Evolutionary conservation across 2,797 vertebrate species (phyloP).

Genomic region (Synaphobranchus kaupii): DNA sequence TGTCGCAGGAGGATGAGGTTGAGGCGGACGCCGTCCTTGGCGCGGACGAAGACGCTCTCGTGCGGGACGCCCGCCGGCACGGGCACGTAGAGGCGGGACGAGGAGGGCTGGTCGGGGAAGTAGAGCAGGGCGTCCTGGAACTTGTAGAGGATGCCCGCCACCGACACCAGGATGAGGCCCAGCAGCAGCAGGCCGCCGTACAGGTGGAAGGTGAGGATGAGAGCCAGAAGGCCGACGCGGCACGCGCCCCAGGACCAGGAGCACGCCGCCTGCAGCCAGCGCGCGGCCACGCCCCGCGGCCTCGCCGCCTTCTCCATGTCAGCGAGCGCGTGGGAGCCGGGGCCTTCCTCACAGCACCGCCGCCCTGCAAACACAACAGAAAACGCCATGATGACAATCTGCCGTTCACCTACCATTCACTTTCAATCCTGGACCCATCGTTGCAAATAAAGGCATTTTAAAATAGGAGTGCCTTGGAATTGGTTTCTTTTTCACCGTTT

Average conservation of each 20-base stretch:
- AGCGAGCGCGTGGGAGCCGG: not conserved
- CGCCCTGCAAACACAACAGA: not conserved
- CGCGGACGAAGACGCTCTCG: conserved; percentile 92
- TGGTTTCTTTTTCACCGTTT: not conserved
- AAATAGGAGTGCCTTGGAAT: not conserved
- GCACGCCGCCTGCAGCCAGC: conserved; percentile 82
- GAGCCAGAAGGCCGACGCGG: conserved; percentile 90
- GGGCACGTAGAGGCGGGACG: conserved; percentile 95
- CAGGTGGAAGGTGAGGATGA: conserved; percentile 97
- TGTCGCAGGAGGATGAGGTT: conserved; percentile 94
- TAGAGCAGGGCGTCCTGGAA: conserved; percentile 97
- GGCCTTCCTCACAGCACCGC: not conserved
- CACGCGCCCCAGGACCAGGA: conserved; percentile 97
- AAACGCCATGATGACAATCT: not conserved
- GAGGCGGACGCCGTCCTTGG: conserved; percentile 93
- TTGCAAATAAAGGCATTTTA: not conserved
- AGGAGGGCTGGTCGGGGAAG: conserved; percentile 96
- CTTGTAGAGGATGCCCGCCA: conserved; percentile 94
- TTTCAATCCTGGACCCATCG: no score
- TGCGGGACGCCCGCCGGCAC: conserved; percentile 96
- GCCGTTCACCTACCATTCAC: no score
- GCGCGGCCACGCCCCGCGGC: conserved; percentile 87
- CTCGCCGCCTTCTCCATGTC: conserved; percentile 96
- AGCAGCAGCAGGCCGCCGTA: conserved; percentile 90
- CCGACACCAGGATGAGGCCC: conserved; percentile 88